A percentile compares a stretch with the other conserved stretches of the same genome.
Evolutionary conservation across 2,888 invertebrate species (phyloP).

Genomic region (Hypercompe scribonia): DNA sequence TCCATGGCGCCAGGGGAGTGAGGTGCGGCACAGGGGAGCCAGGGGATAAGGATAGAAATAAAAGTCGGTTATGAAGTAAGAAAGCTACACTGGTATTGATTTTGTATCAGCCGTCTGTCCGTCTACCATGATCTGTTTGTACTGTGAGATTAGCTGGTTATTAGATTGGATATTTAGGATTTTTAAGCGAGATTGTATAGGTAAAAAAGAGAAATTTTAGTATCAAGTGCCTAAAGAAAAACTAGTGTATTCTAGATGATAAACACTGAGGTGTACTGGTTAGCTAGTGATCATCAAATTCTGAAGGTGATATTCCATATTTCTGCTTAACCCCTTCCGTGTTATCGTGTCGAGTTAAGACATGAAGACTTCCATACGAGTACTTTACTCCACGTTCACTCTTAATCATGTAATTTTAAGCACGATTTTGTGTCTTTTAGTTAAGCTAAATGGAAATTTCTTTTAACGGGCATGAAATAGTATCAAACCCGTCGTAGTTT

Average conservation of each 20-base stretch:
- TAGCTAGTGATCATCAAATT: too few species aligned
- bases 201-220: too few species aligned
- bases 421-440: not conserved
- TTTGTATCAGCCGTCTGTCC: constrained; percentile 40
- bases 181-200: not conserved
- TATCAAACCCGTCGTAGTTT: too few species aligned
- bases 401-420: not conserved
- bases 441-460: not conserved
- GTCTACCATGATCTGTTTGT: constrained; percentile 6
- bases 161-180: not conserved
- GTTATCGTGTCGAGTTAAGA: not conserved
- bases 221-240: too few species aligned
- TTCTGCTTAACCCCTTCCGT: not conserved
- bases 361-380: not conserved
- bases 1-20: constrained; percentile 9
- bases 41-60: constrained; percentile 42
- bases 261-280: not conserved
- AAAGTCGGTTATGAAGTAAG: constrained; percentile 68
- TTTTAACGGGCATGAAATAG: not conserved
- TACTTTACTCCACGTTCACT: not conserved
- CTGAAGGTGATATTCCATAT: not conserved
- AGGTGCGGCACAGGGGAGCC: constrained; percentile 1
- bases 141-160: constrained; percentile 9
- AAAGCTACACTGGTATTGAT: constrained; percentile 63
- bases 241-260: not conserved